phyloP scores from a whole-genome alignment of 2,888 invertebrate species.

The Osmoderma eremita region DNA sequence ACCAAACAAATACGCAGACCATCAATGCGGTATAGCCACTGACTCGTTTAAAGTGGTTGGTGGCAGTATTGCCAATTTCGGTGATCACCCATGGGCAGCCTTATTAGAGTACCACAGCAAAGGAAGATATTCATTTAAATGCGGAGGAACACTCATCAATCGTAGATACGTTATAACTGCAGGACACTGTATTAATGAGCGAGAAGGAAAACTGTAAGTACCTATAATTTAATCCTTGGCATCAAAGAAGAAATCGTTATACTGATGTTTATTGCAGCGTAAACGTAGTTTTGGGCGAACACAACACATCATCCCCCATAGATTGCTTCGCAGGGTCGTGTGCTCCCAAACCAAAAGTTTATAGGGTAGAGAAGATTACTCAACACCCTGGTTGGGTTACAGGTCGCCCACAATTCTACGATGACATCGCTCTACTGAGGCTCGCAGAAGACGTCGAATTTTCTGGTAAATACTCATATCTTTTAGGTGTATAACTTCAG shows the following conservation, averaged over 20 bases:
- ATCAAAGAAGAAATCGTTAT: background rate
- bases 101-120: constrained; percentile 65
- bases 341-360: constrained; percentile 56
- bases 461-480: constrained; percentile 53
- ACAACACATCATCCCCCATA: constrained; percentile 56
- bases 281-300: constrained; percentile 61
- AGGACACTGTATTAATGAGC: constrained; percentile 68
- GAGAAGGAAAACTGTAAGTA: constrained; percentile 69
- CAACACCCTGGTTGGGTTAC: constrained; percentile 59
- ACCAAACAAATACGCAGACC: background rate
- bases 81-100: constrained; percentile 74
- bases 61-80: constrained; percentile 64
- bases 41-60: constrained; percentile 42
- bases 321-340: constrained; percentile 63
- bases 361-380: constrained; percentile 60
- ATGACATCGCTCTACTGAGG: constrained; percentile 64
- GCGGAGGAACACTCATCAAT: constrained; percentile 72
- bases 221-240: background rate
- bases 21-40: constrained; percentile 29
- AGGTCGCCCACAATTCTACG: constrained; percentile 40
- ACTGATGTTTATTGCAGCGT: constrained; percentile 40
- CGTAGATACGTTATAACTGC: constrained; percentile 70
- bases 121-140: constrained; percentile 58
- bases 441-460: constrained; percentile 56
- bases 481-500: no score